Conservation (phyloP, 2,113 vertebrate genomes). For the Sphyrna mokarran region DNA sequence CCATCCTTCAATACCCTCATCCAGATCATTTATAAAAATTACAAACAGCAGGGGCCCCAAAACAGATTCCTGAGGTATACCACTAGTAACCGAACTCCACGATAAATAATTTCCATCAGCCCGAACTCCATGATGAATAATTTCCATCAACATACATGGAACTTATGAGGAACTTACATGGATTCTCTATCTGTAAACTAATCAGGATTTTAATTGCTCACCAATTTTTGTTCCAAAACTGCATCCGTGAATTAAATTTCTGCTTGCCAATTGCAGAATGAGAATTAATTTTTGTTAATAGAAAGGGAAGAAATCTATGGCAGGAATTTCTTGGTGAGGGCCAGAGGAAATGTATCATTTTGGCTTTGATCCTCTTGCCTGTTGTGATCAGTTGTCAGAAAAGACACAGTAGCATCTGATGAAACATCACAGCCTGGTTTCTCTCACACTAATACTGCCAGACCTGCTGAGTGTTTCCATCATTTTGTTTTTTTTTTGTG, state of each 20-base stretch:
- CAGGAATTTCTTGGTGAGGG: not conserved
- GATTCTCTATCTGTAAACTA: not conserved
- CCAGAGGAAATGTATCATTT: not conserved
- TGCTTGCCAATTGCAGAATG: not conserved
- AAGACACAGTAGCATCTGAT: not conserved
- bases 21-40: too few relatives aligned
- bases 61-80: too few relatives aligned
- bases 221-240: not conserved
- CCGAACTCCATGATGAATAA: too few relatives aligned
- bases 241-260: not conserved
- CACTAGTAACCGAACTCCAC: too few relatives aligned
- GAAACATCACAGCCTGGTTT: too few relatives aligned
- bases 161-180: not conserved
- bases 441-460: too few relatives aligned
- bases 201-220: not conserved
- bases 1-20: too few relatives aligned
- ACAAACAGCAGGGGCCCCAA: too few relatives aligned
- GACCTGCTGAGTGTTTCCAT: too few relatives aligned
- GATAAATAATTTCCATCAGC: too few relatives aligned
- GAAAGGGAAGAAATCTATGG: not conserved
- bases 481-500: too few relatives aligned
- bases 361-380: not conserved
- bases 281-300: not conserved
- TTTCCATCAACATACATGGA: too few relatives aligned
- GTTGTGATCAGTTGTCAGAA: not conserved